Evolutionary conservation across 2,888 invertebrate species (phyloP), one percentile per base, ranked within the genome.

Genomic region (Lycaena phlaeas): DNA sequence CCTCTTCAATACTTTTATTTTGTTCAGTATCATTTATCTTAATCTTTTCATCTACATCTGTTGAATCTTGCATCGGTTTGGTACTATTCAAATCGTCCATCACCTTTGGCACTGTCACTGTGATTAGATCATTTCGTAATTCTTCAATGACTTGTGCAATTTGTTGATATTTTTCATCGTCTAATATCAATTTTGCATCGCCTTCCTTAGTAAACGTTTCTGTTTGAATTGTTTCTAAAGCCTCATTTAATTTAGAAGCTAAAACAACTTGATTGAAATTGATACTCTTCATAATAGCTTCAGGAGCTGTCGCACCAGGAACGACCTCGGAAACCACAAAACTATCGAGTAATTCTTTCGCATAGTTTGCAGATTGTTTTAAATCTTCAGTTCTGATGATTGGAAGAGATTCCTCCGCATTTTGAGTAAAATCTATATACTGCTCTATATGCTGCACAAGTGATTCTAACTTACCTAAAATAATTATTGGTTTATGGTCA

Each of bases 361-460:
- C 76, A 38, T 70, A 60, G 22, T 62, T 51, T 18, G 64, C 56
- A 0, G 70, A 58, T 44, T 74, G 61, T 46, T 66, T 59, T 1
- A 72, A 50, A 27, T 71, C 56, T 28, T 73, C 65, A 25, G 68
- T 18, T 18, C 3, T 4, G 5, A 18, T 22, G 9, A 7, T 5
- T 22, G 22, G 22, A 22, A 5, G 2, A 7, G 22, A 73, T 57
- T 73, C 68, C 7, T 31, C 17, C 10, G 73, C 59, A 17, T 65
- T 64, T 61, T 76, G 70, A 40, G 71, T 62, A 4, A 73, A 49
- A 49, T 77, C 69, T 42, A 77, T 69, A 38, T 73, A 76, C 46
- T 72, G 63, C 36, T 75, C 67, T 17, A 79, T 68, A 36, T 70
- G 67, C 36, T 68, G 54, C 38, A 70, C 41, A 6, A 76, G 54